Base-by-base conservation (phyloP, 2,113 vertebrate species). In the Chrysochloris asiatica region DNA sequence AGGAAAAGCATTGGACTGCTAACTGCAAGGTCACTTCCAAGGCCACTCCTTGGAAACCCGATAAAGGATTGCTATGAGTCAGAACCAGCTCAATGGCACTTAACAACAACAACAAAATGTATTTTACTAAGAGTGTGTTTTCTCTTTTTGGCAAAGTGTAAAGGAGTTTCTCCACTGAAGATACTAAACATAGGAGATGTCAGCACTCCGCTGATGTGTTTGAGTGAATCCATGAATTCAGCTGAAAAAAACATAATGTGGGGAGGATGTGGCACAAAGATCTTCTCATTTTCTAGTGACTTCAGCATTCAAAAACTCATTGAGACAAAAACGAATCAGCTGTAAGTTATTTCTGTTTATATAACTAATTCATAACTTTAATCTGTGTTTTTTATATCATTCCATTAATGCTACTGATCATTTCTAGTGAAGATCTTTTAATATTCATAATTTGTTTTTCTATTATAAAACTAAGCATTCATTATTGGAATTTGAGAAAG, bases 201-300 rank as follows among this genome's bases (percentile, higher is more conserved):
- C 80, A 98, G 96, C 95, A 99, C 99, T 1, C 99, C 99, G 0
- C 79, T 99, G 52, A 97, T 99, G 98, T 98, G 98, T 92, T 80
- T 99, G 95, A 98, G 97, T 0, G 98, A 98, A 92, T 99, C 98
- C 0, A 84, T 89, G 13, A 97, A 97, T 82, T 95, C 98, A 24
- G 88, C 97, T 86, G 99, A 99, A 95, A 98, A 97, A 96, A 97
- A 97, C 81, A 83, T 90, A 0, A 96, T 98, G 90, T 99, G 99
- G 99, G 99, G 98, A 71, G 98, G 98, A 94, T 99, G 99, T 95
- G 99, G 99, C 50, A 98, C 98, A 91, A 98, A 97, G 92, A 96
- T 99, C 91, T 96, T 99, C 94, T 98, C 98, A 6, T 97, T 99
- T 89, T 98, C 98, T 1, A 97, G 93, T 79, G 98, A 99, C 85